Percentiles rank a stretch among this genome's conserved stretches.
Evolutionary conservation across 2,797 vertebrate genomes (phyloP).

Genomic region (Natrix natrix): DNA sequence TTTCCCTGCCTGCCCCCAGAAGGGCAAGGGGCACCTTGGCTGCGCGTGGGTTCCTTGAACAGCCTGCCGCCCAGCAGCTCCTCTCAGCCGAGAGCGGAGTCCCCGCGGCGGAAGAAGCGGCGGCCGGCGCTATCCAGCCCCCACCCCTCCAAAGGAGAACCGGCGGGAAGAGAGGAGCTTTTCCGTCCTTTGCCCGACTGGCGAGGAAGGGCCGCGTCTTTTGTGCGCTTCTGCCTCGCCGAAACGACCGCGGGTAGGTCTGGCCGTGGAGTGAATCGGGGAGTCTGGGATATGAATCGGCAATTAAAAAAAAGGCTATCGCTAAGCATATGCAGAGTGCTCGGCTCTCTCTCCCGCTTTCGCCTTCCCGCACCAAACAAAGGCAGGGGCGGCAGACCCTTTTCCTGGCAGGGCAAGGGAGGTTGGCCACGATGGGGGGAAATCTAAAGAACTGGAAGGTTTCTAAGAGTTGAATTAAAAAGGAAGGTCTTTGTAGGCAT

Average conservation of each 20-base stretch:
- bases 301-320: no score
- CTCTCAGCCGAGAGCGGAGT: not conserved
- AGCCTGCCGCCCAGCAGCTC: not conserved
- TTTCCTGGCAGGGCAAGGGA: not conserved
- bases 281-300: not conserved
- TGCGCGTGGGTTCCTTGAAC: not conserved
- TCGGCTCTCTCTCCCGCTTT: fast-evolving
- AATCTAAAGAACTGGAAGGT: not conserved
- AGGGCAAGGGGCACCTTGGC: not conserved
- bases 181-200: no score
- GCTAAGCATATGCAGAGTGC: not conserved
- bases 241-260: not conserved
- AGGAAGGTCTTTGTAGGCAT: not conserved
- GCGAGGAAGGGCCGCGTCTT: not conserved
- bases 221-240: not conserved
- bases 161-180: not conserved
- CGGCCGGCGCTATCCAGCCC: no score
- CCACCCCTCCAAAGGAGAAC: not conserved
- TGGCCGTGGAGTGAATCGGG: not conserved
- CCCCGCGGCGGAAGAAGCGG: not conserved
- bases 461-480: not conserved
- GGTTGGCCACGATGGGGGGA: not conserved
- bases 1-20: no score
- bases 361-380: not conserved
- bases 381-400: not conserved